These are phyloP conservation scores for Pristionchus pacificus DNA, from an alignment of 1,140 invertebrate genomes.

Conservation along the genomic window DNA sequence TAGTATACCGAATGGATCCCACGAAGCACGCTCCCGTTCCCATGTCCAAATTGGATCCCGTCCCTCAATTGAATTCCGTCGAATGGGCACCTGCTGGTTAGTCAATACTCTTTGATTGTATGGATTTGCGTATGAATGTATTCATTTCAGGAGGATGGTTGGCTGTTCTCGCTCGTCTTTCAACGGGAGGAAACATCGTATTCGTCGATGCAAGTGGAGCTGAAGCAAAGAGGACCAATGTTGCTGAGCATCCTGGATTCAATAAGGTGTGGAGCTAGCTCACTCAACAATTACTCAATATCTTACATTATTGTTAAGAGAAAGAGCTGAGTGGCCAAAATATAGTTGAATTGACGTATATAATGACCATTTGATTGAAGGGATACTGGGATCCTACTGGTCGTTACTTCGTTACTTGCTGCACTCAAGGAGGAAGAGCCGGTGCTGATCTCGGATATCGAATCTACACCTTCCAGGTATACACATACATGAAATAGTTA, in stretches of 20 bases:
- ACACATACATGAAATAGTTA: not conserved
- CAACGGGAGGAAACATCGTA: conserved; percentile 45
- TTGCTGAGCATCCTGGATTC: conserved; percentile 51
- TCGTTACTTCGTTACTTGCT: conserved; percentile 87
- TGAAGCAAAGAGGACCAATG: conserved; percentile 50
- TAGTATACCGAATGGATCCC: conserved; percentile 49
- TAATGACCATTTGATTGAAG: conserved; percentile 13
- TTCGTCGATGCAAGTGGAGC: conserved; percentile 51
- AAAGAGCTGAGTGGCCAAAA: not conserved
- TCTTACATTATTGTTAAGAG: too few relatives aligned
- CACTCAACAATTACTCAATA: too few relatives aligned
- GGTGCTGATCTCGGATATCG: conserved; percentile 88
- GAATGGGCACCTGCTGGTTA: conserved; percentile 42
- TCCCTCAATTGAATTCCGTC: conserved; percentile 49
- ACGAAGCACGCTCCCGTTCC: conserved; percentile 44
- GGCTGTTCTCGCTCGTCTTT: conserved; percentile 43
- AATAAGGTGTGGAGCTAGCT: too few relatives aligned
- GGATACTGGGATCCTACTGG: conserved; percentile 97
- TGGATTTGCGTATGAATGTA: too few relatives aligned
- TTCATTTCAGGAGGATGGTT: conserved; percentile 46
- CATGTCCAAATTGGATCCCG: conserved; percentile 52
- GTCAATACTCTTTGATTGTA: not conserved
- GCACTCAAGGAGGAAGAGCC: conserved; percentile 86
- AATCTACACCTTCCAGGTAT: conserved; percentile 90
- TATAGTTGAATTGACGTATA: too few relatives aligned